Base-by-base conservation (phyloP, 2,797 vertebrate species). In the Eupleurogrammus muticus region DNA sequence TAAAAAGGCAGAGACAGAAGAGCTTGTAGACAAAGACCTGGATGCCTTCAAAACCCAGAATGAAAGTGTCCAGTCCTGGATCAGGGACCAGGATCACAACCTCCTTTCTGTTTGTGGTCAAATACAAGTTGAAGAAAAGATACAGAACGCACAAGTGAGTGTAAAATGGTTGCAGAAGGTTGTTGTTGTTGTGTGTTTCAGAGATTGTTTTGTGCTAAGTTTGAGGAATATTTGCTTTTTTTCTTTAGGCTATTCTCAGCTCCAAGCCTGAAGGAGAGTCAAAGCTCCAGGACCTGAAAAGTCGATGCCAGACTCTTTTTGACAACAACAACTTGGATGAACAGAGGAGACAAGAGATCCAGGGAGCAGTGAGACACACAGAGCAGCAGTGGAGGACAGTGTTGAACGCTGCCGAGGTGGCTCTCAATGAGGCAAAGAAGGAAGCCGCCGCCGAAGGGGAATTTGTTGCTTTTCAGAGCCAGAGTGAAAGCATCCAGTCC, bases 81-180 rank as follows among this genome's bases (percentile, higher is more conserved):
- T 97, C 65, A 87, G 78, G 76, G 93, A 91, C 21, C 93, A 93
- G 16, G 88, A 92, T 66, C 89, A 92, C 28, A 87, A 84, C 16
- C 71, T 96, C 32, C 78, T 79, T 73, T 83, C 89, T 61, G 48
- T 94, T 66, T 80, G 59, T 13, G 89, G 85, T 14, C 69, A 70
- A 9, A 70, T 82, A 42, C 90, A 90, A 0, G 64, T 78, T 11
- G 90, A 94, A 0, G 84, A 95, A 83, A 91, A 83, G 78, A 84
- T 89, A 20, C 78, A 87, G 63, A 87, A 83, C 49, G 83, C 93
- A 44, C 92, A 95, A 88, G 97, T 97, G 61, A 82, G 88, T 82
- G 59, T 17, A 9, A 52, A 58, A 21, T 0, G 7, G 2, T 19
- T 44, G n/a, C 2, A 8, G 9, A 14, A 20, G 23, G 9, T 21